Evolutionary conservation across 1,140 invertebrate species (phyloP).

Genomic region (Wiebesia pumilae): DNA sequence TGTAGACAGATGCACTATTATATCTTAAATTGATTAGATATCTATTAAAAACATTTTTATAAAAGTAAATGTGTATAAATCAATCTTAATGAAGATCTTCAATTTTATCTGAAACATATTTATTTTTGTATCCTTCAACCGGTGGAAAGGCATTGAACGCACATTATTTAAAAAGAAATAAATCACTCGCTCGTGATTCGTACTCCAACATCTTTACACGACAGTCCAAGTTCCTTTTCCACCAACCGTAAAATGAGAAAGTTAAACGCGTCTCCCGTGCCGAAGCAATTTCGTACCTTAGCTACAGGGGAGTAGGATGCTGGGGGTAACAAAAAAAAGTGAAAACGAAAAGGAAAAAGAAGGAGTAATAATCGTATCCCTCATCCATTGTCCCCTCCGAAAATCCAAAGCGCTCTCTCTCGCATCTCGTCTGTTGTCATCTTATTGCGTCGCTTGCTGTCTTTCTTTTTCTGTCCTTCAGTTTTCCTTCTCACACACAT

Average conservation of each 20-base stretch:
- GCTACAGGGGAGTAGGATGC: slow-evolving; percentile 6
- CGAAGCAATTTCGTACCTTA: slow-evolving; percentile 47
- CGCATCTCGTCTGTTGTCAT: neutral
- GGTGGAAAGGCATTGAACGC: neutral
- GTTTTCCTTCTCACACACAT: neutral
- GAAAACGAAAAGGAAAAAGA: slow-evolving; percentile 34
- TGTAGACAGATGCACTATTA: neutral
- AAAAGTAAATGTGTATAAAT: neutral
- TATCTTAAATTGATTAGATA: neutral
- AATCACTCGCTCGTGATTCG: slow-evolving; percentile 38
- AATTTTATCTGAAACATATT: slow-evolving; percentile 1
- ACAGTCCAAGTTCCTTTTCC: slow-evolving; percentile 38
- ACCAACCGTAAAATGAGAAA: slow-evolving; percentile 54
- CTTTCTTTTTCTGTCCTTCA: neutral
- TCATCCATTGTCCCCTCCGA: slow-evolving; percentile 47
- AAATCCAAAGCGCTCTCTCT: slow-evolving; percentile 39
- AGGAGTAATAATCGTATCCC: slow-evolving; percentile 42
- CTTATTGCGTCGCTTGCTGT: no score
- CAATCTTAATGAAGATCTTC: neutral
- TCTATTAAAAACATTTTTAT: neutral
- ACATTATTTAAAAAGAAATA: slow-evolving; percentile 33
- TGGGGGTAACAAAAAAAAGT: slow-evolving; percentile 15
- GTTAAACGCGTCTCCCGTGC: slow-evolving; percentile 47
- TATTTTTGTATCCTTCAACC: slow-evolving; percentile 17
- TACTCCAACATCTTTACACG: slow-evolving; percentile 13